These are phyloP conservation scores for Flexamia atlantica DNA, from an alignment of 2,888 invertebrate genomes.

Conservation along the genomic window DNA sequence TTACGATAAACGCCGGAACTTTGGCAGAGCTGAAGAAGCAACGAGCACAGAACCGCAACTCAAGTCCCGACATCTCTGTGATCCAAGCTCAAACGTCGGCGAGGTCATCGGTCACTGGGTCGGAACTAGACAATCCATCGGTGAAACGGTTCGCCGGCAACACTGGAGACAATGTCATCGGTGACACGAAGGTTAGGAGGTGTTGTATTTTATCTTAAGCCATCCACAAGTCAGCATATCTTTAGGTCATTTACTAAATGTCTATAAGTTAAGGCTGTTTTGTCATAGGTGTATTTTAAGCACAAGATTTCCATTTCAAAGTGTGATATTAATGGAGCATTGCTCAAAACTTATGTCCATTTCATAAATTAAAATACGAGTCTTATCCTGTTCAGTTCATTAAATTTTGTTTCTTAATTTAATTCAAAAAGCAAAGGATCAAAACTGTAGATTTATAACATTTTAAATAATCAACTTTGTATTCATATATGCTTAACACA, in stretches of 20 bases:
- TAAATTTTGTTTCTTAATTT: constrained; percentile 11
- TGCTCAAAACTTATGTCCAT: constrained; percentile 10
- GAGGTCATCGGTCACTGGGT: constrained; percentile 63
- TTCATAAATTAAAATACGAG: too few relatives aligned
- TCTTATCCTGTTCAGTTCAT: neutral
- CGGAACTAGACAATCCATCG: constrained; percentile 47
- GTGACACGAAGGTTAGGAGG: constrained; percentile 69
- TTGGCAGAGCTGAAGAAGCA: constrained; percentile 96
- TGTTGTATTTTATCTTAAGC: constrained; percentile 67
- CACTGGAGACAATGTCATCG: constrained; percentile 70
- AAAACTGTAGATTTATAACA: too few relatives aligned
- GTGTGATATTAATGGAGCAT: constrained; percentile 25
- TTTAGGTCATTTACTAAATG: neutral
- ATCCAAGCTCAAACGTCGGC: constrained; percentile 55
- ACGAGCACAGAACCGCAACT: constrained; percentile 87
- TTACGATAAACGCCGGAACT: constrained; percentile 88
- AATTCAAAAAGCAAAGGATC: too few relatives aligned
- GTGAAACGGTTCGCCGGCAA: constrained; percentile 68
- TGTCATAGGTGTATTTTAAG: neutral
- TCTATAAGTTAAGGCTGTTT: neutral
- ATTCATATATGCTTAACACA: too few relatives aligned
- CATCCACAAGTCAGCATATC: neutral
- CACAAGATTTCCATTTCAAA: constrained; percentile 1
- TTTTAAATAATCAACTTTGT: too few relatives aligned
- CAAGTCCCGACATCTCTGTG: constrained; percentile 66